Percentiles rank a stretch among this genome's conserved stretches.
phyloP scores from a whole-genome alignment of 2,113 vertebrate species.

The Mesitornis unicolor region DNA sequence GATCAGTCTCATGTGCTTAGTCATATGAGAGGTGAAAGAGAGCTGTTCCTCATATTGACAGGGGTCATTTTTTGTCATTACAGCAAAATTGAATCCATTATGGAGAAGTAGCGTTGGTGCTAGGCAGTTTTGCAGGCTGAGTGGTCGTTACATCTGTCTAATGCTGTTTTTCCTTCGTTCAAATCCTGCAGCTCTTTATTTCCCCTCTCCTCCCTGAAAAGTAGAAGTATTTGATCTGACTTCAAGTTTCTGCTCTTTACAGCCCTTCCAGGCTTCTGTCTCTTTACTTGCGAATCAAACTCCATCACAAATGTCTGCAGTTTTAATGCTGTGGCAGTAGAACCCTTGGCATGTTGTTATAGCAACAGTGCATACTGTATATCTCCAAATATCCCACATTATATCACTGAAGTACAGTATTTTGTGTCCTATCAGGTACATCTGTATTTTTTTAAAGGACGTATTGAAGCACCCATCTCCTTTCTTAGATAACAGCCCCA shows the following conservation, averaged over 20 bases:
- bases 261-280: neutral
- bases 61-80: fast-evolving
- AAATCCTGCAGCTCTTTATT: neutral
- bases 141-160: neutral
- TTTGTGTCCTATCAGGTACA: neutral
- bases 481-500: neutral
- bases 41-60: neutral
- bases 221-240: neutral
- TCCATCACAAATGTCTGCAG: neutral
- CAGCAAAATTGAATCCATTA: neutral
- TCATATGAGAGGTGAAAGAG: neutral
- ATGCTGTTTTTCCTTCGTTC: neutral
- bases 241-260: neutral
- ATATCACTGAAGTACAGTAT: neutral
- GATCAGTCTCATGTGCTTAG: neutral
- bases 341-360: neutral
- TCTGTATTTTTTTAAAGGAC: neutral
- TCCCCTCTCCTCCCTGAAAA: neutral
- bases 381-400: neutral
- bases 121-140: neutral
- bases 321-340: neutral
- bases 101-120: neutral
- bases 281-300: neutral
- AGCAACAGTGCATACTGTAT: neutral
- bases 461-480: neutral